Evolutionary conservation across 2,888 invertebrate genomes (phyloP).

Genomic region (Papilio demoleus): DNA sequence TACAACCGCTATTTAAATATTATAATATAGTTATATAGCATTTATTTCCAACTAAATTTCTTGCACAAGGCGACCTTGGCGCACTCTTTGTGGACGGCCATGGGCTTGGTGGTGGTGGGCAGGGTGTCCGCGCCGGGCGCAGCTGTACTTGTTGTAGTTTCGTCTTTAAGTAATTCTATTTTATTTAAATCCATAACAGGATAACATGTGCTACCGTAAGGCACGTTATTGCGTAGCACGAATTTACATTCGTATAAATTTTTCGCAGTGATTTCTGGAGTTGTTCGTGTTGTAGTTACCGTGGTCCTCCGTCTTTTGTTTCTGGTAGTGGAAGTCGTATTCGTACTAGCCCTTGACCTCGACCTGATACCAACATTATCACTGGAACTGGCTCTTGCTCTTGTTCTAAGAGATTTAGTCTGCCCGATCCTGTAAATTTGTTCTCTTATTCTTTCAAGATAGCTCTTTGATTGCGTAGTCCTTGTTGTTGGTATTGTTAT

Average conservation of each 20-base stretch:
- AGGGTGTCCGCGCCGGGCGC: slow-evolving; percentile 9
- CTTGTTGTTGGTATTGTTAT: neutral
- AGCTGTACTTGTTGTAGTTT: slow-evolving; percentile 20
- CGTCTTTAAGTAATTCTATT: neutral
- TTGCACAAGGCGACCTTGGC: slow-evolving; percentile 9
- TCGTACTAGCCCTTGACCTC: neutral
- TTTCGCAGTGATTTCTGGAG: neutral
- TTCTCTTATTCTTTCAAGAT: neutral
- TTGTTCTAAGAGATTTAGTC: neutral
- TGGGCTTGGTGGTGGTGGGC: slow-evolving; percentile 9
- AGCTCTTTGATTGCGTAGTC: neutral
- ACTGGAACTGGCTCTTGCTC: neutral
- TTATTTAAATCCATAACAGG: neutral
- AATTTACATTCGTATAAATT: slow-evolving; percentile 20
- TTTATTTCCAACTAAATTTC: slow-evolving; percentile 6
- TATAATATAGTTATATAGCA: neutral
- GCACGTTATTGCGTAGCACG: slow-evolving; percentile 5
- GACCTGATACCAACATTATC: neutral
- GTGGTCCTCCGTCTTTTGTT: neutral
- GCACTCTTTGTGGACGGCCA: slow-evolving; percentile 22
- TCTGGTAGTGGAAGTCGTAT: neutral
- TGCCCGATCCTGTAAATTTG: neutral
- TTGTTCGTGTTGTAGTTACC: neutral
- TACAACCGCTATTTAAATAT: neutral
- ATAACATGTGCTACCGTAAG: slow-evolving; percentile 21